Evolutionary conservation across 2,797 vertebrate species (phyloP).

Genomic region (Onychomys torridus): DNA sequence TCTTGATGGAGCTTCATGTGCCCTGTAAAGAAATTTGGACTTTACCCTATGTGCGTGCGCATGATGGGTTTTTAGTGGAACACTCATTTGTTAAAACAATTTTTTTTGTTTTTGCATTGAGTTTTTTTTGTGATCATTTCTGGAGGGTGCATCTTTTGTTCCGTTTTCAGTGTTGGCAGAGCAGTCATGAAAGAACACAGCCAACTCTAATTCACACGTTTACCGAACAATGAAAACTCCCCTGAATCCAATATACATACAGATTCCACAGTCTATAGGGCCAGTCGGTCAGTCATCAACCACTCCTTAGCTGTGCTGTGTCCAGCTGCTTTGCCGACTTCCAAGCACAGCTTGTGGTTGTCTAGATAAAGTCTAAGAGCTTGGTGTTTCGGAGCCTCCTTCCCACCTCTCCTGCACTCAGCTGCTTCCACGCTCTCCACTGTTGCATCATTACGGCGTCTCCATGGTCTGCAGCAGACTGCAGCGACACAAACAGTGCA

Average conservation of each 20-base stretch:
- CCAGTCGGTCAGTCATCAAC: conserved; percentile 86
- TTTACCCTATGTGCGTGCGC: not conserved
- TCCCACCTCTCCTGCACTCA: conserved; percentile 95
- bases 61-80: not conserved
- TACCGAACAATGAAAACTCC: conserved; percentile 82
- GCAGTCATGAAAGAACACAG: conserved; percentile 85
- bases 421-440: conserved; percentile 98
- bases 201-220: conserved; percentile 85
- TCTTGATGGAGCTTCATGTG: not conserved
- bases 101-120: not conserved
- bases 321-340: conserved; percentile 92
- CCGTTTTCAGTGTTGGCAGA: conserved; percentile 81
- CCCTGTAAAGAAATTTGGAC: not conserved
- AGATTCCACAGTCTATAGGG: conserved; percentile 86
- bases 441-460: conserved; percentile 96
- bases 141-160: conserved; percentile 69
- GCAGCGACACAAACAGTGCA: conserved; percentile 94
- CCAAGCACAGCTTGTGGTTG: conserved; percentile 98
- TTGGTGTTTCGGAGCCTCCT: conserved; percentile 91
- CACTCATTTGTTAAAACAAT: not conserved
- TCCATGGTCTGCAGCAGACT: conserved; percentile 94
- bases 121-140: not conserved
- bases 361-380: conserved; percentile 96
- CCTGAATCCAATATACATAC: conserved; percentile 88
- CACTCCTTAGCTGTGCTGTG: conserved; percentile 90